Percentiles rank a stretch among this genome's conserved stretches.
These are phyloP conservation scores for Heteropelma amictum DNA, from an alignment of 2,888 invertebrate species.

Conservation along the genomic window DNA sequence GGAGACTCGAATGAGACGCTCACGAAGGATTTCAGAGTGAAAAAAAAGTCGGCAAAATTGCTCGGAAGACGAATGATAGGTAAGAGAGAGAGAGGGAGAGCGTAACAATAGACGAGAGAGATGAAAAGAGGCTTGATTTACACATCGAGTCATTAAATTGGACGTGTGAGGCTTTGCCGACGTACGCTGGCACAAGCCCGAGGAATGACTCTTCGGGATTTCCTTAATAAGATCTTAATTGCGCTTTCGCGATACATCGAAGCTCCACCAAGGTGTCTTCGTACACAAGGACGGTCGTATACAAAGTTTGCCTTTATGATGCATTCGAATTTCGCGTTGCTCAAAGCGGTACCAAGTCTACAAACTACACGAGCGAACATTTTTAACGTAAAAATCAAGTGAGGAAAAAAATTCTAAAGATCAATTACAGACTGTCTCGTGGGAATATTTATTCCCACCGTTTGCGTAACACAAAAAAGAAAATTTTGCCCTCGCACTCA, in stretches of 20 bases:
- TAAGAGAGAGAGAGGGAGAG: conserved; percentile 20
- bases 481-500: too few species aligned
- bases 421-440: too few species aligned
- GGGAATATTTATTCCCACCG: too few species aligned
- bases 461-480: too few species aligned
- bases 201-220: conserved; percentile 62
- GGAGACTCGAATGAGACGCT: conserved; percentile 11
- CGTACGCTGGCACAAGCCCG: conserved; percentile 19
- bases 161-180: conserved; percentile 62
- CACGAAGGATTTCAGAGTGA: conserved; percentile 23
- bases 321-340: background rate
- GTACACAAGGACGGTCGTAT: background rate
- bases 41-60: conserved; percentile 35
- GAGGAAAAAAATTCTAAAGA: too few species aligned
- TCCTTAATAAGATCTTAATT: conserved; percentile 69
- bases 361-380: too few species aligned
- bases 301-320: background rate
- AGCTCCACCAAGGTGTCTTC: background rate
- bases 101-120: conserved; percentile 25
- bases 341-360: too few species aligned
- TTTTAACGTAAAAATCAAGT: too few species aligned
- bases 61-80: conserved; percentile 28
- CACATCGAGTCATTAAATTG: conserved; percentile 71
- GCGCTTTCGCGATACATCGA: conserved; percentile 48
- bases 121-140: conserved; percentile 66